Percentiles rank a stretch among this genome's conserved stretches.
These are phyloP conservation scores for Heterotis niloticus DNA, from an alignment of 2,113 vertebrate species.

Conservation along the genomic window DNA sequence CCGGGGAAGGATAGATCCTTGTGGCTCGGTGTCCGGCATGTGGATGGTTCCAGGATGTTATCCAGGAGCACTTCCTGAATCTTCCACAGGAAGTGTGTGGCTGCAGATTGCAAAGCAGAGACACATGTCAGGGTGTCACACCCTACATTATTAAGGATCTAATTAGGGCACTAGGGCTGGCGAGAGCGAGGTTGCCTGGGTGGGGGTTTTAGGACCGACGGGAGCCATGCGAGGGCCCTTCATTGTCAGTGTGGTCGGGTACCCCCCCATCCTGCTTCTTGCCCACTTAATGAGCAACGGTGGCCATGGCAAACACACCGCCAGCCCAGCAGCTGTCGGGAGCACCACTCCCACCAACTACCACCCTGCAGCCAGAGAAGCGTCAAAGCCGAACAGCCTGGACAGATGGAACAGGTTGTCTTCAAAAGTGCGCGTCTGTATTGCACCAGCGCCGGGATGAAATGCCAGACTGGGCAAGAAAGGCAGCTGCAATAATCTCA, in stretches of 20 bases:
- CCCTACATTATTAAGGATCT: slow-evolving; percentile 26
- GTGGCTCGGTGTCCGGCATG: background rate
- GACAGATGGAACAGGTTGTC: background rate
- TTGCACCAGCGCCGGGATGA: no score
- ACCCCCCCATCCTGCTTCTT: background rate
- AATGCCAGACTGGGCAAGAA: no score
- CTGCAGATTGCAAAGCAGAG: slow-evolving; percentile 13
- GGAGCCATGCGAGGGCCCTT: background rate
- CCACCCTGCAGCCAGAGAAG: background rate
- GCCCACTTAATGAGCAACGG: slow-evolving; percentile 22
- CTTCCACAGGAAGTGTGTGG: slow-evolving; percentile 8
- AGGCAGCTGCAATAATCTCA: no score
- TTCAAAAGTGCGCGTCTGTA: no score
- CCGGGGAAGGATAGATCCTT: background rate
- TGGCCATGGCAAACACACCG: background rate
- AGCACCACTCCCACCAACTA: background rate
- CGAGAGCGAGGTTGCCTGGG: background rate
- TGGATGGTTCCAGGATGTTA: background rate
- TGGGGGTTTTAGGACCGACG: background rate
- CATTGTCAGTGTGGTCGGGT: slow-evolving; percentile 3
- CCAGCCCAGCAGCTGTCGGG: slow-evolving; percentile 25
- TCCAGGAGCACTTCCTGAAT: slow-evolving; percentile 2
- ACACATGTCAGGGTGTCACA: slow-evolving; percentile 15
- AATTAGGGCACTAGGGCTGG: slow-evolving; percentile 13
- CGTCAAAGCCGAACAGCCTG: background rate